Base-by-base conservation (phyloP, 1,140 invertebrate genomes). In the Gonioctena quinquepunctata region DNA sequence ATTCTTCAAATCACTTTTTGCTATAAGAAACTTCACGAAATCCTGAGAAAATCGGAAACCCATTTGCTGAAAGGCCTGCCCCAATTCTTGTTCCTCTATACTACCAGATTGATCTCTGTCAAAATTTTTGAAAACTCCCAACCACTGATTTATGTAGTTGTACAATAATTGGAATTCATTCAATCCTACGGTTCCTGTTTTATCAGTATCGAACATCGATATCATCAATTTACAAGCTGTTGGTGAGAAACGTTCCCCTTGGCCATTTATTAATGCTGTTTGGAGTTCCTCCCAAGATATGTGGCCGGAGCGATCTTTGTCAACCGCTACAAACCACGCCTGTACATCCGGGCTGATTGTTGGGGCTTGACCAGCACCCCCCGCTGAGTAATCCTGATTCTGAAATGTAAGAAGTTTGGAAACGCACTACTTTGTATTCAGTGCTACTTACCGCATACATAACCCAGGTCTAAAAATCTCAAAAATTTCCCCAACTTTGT, bases 221-320 rank as follows among this genome's bases (percentile, higher is more conserved):
- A 96, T 95, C 93, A 97, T 96, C n/a, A 96, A 84, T 71, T 89
- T 89, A 82, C 94, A 96, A 27, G 93, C 92, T 71, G 89, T 90
- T 68, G 93, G 90, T 49, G 93, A 95, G 81, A 96, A 96, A 69
- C 90, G 89, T 67, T 92, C 88, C 22, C 94, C 94, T 84, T 95
- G 93, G 26, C 92, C 93, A 86, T 95, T 96, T 5, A 94, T 90
- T 2, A 97, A 84, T 3, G 94, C 94, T 4, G 88, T 83, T 82
- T 93, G 90, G n/a, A 97, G 84, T 85, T 96, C 95, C 11, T 77
- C 66, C 7, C 92, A 88, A 69, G 89, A 90, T 56, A 96, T 96
- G 80, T 89, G 88, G n/a, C 94, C 94, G 62, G 93, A 95, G 21
- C 87, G 84, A 81, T 96, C 94, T 71, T 85, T 87, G 77, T 96